Evolutionary conservation across 2,113 vertebrate species (phyloP), one percentile per base, ranked within the genome.

Genomic region (Leuciscus idus): DNA sequence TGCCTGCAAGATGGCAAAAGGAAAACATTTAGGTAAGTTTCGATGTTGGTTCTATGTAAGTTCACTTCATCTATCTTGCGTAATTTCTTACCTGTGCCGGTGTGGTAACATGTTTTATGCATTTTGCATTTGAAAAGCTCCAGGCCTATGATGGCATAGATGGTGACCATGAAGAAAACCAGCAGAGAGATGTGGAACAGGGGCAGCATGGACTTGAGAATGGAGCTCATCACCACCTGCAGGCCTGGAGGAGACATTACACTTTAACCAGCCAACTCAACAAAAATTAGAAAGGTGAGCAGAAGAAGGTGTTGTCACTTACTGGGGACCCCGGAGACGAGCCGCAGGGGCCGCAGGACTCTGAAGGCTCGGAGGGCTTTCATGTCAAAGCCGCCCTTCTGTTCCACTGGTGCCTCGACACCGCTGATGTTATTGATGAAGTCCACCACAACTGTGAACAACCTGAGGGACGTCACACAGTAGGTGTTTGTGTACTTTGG

Each of bases 91-190:
- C 96, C 93, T 85, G 97, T 98, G 64, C 96, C 95, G 0, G 81
- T 87, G 88, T 95, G 96, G 93, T 97, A 98, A 93, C 97, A 98
- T 70, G 97, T 98, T 93, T 97, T 98, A 90, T 98, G 97, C 97
- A 98, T 97, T 91, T 96, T 97, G 90, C 97, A 97, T 91, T 97
- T 97, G 94, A 98, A 98, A 76, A 98, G 96, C 80, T 98, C 97
- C 76, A 97, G 92, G 30, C 97, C 97, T 0, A 98, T 95, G 4
- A 98, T 98, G 90, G 97, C 97, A 0, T 98, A 98, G 90, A 98
- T 98, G 89, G 95, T 97, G 90, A 98, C 96, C 97, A 98, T 97
- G 88, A 98, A 98, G 89, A 98, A 95, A 1, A 98, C 97, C 0
- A 98, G 93, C 62, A 98, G 91, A 36, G 96, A 96, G 0, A 98